Percentiles rank a stretch among this genome's conserved stretches.
These are phyloP conservation scores for Scaptomyza flava DNA, from an alignment of 2,888 invertebrate genomes.

Conservation along the genomic window DNA sequence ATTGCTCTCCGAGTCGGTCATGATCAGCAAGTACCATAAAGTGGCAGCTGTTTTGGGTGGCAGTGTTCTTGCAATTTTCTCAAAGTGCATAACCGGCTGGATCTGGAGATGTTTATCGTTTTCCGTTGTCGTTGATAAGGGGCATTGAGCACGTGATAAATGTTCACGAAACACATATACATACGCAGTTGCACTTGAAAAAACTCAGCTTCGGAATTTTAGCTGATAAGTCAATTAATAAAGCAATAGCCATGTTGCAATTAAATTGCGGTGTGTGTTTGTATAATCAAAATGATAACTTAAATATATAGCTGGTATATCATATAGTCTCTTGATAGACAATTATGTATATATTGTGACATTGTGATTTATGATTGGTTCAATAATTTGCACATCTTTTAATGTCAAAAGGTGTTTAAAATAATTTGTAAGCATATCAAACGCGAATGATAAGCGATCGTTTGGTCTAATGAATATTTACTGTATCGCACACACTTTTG, in stretches of 20 bases:
- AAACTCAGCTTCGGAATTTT: slow-evolving; percentile 1
- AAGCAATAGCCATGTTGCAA: slow-evolving; percentile 11
- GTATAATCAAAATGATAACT: slow-evolving; percentile 1
- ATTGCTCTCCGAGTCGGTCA: slow-evolving; percentile 29
- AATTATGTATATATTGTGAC: slow-evolving; percentile 53
- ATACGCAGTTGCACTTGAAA: slow-evolving; percentile 18
- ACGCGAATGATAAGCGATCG: slow-evolving; percentile 9
- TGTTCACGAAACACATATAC: slow-evolving; percentile 13
- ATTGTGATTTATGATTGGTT: slow-evolving; percentile 50
- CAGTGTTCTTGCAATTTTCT: background rate
- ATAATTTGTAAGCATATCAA: slow-evolving; percentile 18
- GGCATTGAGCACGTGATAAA: slow-evolving; percentile 37
- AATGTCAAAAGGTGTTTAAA: slow-evolving; percentile 59
- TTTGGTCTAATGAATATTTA: slow-evolving; percentile 53
- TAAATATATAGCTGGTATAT: background rate
- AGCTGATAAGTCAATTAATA: slow-evolving; percentile 37
- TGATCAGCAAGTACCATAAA: slow-evolving; percentile 23
- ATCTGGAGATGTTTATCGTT: slow-evolving; percentile 30
- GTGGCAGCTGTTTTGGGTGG: slow-evolving; percentile 45
- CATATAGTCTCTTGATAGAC: slow-evolving; percentile 49
- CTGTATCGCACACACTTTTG: slow-evolving; percentile 13
- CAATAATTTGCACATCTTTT: no score
- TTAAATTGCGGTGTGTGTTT: background rate
- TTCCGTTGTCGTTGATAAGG: slow-evolving; percentile 27
- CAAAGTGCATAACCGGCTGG: slow-evolving; percentile 35